These are phyloP conservation scores for Drosophila ercepeae DNA, from an alignment of 1,140 invertebrate species.

Conservation along the genomic window DNA sequence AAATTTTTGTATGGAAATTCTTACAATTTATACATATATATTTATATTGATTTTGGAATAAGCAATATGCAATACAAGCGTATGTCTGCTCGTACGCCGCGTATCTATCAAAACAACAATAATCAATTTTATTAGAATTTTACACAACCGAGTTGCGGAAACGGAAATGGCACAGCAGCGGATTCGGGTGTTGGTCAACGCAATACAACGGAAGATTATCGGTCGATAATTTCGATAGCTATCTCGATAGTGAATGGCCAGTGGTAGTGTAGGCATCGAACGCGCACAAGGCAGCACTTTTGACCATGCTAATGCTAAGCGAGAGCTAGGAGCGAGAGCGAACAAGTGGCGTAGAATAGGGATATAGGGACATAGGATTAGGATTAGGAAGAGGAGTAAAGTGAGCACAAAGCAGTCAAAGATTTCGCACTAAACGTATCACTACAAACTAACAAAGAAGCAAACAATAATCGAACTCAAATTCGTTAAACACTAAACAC, in stretches of 20 bases:
- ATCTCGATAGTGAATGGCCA: constrained; percentile 10
- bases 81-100: constrained; percentile 57
- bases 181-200: constrained; percentile 6
- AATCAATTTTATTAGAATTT: constrained; percentile 82
- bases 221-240: constrained; percentile 11
- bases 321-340: constrained; percentile 15
- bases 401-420: constrained; percentile 67
- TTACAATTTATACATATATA: constrained; percentile 83
- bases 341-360: constrained; percentile 34
- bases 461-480: constrained; percentile 76
- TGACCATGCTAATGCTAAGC: constrained; percentile 19
- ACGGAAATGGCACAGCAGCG: constrained; percentile 5
- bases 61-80: constrained; percentile 76
- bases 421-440: constrained; percentile 80
- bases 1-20: constrained; percentile 83
- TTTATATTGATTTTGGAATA: constrained; percentile 83
- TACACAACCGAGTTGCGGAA: constrained; percentile 58
- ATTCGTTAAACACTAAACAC: constrained; percentile 69
- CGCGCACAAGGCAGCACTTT: constrained; percentile 42
- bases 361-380: constrained; percentile 17
- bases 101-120: constrained; percentile 80
- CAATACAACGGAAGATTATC: constrained; percentile 11
- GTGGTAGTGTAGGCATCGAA: constrained; percentile 26
- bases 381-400: constrained; percentile 19
- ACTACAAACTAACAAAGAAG: constrained; percentile 58